Evolutionary conservation across 2,113 vertebrate species (phyloP), one percentile per base, ranked within the genome.

Genomic region (Calonectris borealis): DNA sequence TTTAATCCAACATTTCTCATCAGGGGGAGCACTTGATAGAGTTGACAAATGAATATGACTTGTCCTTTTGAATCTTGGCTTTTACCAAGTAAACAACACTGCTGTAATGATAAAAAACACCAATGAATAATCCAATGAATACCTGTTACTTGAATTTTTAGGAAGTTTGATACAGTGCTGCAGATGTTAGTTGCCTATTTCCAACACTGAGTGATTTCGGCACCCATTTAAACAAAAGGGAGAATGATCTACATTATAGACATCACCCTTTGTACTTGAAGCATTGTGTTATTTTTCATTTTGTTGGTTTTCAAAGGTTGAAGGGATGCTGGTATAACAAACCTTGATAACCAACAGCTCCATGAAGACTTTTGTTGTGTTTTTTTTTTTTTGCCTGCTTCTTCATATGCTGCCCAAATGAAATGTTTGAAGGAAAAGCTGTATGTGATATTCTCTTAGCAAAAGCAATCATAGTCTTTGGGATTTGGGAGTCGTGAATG

Each of bases 221-320:
- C 38, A 61, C 9, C 4, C 4, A 9, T 62, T 95, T 24, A n/a
- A 88, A 38, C 4, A 26, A 54, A 62, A 57, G 5, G 7, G 34
- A 64, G 62, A 32, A 40, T 38, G 0, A 11, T 13, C 18, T 51
- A 0, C 1, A 0, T 51, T 73, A 10, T 32, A 29, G 31, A 19
- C 5, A 22, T 49, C 10, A 15, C 7, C 6, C 38, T 68, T 48
- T 40, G 31, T 21, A 10, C n/a, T 55, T 25, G 26, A 55, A 86
- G n/a, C 51, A 16, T 54, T 70, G 25, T 38, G 22, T 60, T 16
- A 31, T 16, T 62, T 60, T 64, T 68, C 0, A 27, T 62, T 40
- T 21, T 17, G 16, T 61, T 70, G 8, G 8, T 62, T 88, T 94
- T 88, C 51, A 61, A 52, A 66, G 29, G 68, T 11, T 72, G 69